A percentile compares a stretch with the other conserved stretches of the same genome.
Evolutionary conservation across 2,797 vertebrate species (phyloP).

Genomic region (Scarus forsteni): DNA sequence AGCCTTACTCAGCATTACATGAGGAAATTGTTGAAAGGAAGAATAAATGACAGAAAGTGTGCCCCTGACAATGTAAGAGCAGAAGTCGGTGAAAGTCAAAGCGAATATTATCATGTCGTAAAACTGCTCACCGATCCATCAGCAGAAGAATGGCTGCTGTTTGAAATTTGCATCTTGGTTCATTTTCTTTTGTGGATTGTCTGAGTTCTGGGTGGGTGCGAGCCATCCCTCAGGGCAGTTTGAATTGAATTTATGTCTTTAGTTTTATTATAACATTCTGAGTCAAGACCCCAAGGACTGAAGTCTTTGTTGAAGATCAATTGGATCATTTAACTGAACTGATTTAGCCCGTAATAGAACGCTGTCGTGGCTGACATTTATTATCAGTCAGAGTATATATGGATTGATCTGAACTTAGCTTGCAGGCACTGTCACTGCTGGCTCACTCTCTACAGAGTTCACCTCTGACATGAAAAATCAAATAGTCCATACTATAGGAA

Average conservation of each 20-base stretch:
- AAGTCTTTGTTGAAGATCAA: not conserved
- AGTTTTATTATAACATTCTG: slow-evolving; percentile 3
- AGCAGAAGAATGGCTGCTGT: not conserved
- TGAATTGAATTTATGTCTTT: not conserved
- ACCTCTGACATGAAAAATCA: slow-evolving; percentile 7
- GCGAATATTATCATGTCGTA: not conserved
- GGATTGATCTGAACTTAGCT: slow-evolving; percentile 10
- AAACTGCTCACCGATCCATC: not conserved
- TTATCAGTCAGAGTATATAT: slow-evolving; percentile 26
- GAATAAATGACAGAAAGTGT: not conserved
- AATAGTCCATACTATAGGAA: not conserved
- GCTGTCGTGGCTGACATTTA: slow-evolving; percentile 27
- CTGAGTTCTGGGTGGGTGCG: not conserved
- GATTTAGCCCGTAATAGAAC: slow-evolving; percentile 12
- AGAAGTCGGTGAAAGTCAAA: not conserved
- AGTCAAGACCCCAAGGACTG: not conserved
- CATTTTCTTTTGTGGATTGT: not conserved
- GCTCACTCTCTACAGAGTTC: not conserved
- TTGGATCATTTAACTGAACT: slow-evolving; percentile 9
- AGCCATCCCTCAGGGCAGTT: too few species aligned
- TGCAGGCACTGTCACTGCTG: not conserved
- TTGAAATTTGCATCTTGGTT: not conserved
- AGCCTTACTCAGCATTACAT: not conserved
- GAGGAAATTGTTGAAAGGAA: not conserved
- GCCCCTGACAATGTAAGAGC: not conserved